These are phyloP conservation scores for Campoletis raptor DNA, from an alignment of 2,888 invertebrate genomes.

Conservation along the genomic window DNA sequence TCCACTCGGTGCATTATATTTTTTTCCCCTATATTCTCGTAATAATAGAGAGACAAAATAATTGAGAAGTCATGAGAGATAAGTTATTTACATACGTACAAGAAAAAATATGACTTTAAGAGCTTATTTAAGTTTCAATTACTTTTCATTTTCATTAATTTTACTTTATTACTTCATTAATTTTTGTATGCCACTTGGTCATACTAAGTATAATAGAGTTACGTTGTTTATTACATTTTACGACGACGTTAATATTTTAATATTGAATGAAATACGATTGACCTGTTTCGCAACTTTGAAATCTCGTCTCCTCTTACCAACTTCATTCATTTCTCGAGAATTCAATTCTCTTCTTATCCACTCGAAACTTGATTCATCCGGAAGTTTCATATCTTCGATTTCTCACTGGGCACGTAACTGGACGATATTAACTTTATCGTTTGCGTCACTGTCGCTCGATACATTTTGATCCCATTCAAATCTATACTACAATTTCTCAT, in stretches of 20 bases:
- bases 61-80: background rate
- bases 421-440: constrained; percentile 51
- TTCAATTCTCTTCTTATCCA: constrained; percentile 53
- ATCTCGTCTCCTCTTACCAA: constrained; percentile 7
- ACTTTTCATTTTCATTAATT: background rate
- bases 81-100: background rate
- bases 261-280: background rate
- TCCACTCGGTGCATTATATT: background rate
- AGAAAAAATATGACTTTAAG: background rate
- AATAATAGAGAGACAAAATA: background rate
- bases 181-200: background rate
- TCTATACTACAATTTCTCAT: background rate
- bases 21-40: background rate
- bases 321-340: constrained; percentile 29
- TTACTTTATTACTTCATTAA: too few relatives aligned
- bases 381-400: constrained; percentile 42
- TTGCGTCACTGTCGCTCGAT: background rate
- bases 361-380: constrained; percentile 56
- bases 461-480: background rate
- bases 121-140: background rate
- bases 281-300: background rate
- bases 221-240: background rate
- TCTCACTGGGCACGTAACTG: constrained; percentile 20
- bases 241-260: background rate
- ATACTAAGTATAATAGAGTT: background rate